Evolutionary conservation across 2,113 vertebrate species (phyloP).

Genomic region (Cricetomys ansorgei): DNA sequence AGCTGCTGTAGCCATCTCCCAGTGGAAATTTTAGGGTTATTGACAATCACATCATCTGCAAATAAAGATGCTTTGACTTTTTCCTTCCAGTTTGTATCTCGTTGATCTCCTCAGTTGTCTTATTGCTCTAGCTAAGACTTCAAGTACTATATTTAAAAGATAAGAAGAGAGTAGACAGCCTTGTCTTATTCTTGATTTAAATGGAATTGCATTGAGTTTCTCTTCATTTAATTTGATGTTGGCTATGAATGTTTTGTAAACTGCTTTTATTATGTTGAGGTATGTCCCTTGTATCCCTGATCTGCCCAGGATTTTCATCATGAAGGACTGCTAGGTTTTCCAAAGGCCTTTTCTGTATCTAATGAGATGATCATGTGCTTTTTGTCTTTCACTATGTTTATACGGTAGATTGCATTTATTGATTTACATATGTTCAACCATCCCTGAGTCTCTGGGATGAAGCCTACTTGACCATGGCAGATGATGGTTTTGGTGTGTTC

Average conservation of each 20-base stretch:
- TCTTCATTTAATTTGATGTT: neutral
- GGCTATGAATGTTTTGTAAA: neutral
- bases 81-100: neutral
- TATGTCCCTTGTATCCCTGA: neutral
- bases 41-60: neutral
- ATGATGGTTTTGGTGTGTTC: neutral
- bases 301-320: neutral
- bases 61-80: neutral
- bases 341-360: neutral
- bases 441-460: neutral
- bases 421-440: neutral
- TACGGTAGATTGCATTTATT: neutral
- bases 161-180: neutral
- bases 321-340: too few species aligned
- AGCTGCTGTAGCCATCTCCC: neutral
- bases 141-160: neutral
- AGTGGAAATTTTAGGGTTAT: neutral
- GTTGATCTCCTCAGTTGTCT: neutral
- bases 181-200: neutral
- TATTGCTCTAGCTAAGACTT: neutral
- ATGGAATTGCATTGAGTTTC: neutral
- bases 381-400: neutral
- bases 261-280: neutral
- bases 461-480: neutral
- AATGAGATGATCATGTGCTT: neutral